phyloP scores from a whole-genome alignment of 2,797 vertebrate species.

The Lacerta agilis region DNA sequence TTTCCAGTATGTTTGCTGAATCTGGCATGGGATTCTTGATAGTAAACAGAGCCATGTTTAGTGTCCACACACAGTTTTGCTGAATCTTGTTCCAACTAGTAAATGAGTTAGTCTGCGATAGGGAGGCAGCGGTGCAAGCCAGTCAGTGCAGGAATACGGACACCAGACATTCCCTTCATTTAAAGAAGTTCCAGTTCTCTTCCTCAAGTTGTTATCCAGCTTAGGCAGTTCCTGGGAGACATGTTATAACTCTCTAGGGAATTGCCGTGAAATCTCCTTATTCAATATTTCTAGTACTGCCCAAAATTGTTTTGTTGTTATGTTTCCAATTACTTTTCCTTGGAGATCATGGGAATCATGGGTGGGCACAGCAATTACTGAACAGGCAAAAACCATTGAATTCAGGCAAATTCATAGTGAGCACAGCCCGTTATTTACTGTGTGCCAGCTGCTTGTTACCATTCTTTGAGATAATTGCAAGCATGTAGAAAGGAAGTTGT shows the following conservation, averaged over 20 bases:
- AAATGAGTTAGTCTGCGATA: constrained; percentile 32
- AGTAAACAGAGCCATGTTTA: constrained; percentile 61
- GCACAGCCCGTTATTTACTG: not conserved
- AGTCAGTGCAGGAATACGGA: constrained; percentile 42
- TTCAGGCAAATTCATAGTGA: not conserved
- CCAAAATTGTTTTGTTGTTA: not conserved
- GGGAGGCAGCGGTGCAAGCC: constrained; percentile 10
- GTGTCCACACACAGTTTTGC: constrained; percentile 46
- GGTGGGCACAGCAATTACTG: not conserved
- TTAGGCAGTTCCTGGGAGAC: not conserved
- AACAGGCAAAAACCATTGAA: not conserved
- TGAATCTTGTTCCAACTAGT: constrained; percentile 61
- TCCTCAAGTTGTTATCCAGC: not conserved
- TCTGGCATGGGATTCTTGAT: constrained; percentile 43
- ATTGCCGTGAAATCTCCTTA: not conserved
- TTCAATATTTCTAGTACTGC: not conserved
- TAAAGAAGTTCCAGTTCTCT: constrained; percentile 26
- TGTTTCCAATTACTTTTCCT: not conserved
- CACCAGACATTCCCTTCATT: constrained; percentile 6
- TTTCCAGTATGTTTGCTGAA: constrained; percentile 17
- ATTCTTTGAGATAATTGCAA: not conserved
- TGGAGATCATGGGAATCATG: not conserved
- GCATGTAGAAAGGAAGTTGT: not conserved
- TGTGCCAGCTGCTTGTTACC: not conserved
- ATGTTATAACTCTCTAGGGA: not conserved